Evolutionary conservation across 2,888 invertebrate species (phyloP), one percentile per base, ranked within the genome.

Genomic region (Pasiphila rectangulata): DNA sequence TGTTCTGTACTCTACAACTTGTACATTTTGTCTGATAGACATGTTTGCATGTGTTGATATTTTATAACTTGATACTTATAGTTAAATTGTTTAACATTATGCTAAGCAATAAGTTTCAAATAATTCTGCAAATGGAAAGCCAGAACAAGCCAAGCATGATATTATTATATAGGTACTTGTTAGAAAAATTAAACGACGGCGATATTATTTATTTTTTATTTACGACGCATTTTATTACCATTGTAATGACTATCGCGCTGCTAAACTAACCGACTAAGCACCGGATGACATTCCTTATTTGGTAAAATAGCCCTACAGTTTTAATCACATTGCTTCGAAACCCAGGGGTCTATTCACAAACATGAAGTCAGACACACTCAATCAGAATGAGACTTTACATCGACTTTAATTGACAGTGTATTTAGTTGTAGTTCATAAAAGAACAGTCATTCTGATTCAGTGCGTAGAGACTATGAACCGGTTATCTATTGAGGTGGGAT

Each of bases 221-320:
- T 57, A 55, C 58, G 61, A 67, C 66, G 67, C 72, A 65, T 72
- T 65, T 68, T 72, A 54, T 53, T 51, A 54, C 46, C 44, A 46
- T 27, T 36, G 72, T 72, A 78, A 73, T 79, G 72, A 79, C 76
- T 79, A 74, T 69, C 57, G 62, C 63, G 64, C 62, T 41, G 61
- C 50, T 60, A 72, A 69, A 71, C 69, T 74, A 75, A 62, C 54
- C 59, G 58, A 61, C 59, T 51, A 56, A 48, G 46, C 60, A 59
- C 63, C 54, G 45, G 45, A 48, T 30, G 51, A 51, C 63, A 59
- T 67, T 67, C 71, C 71, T 77, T 81, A 81, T 85, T 86, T 86
- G 85, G 85, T 84, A 75, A 76, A 75, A 73, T 78, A 83, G 83
- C 82, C 75, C 68, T 69, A 65, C 30, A 52, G 53, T 54, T 57